These are phyloP conservation scores for Ischnus inquisitorius DNA, from an alignment of 2,888 invertebrate genomes.

Conservation along the genomic window DNA sequence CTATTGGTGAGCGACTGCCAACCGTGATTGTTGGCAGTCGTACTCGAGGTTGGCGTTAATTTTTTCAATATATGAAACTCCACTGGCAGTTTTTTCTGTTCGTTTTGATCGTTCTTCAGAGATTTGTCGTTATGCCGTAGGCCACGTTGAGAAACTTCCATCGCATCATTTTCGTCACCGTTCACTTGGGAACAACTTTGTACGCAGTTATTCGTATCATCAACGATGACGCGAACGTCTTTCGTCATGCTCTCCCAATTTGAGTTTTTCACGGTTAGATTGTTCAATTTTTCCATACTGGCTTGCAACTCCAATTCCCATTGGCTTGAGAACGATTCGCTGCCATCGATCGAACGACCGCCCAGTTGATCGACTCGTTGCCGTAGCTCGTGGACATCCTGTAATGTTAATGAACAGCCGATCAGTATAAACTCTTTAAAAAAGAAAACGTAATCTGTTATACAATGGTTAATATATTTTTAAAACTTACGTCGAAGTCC, in stretches of 20 bases:
- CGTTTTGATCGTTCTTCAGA: constrained; percentile 67
- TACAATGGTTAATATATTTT: neutral
- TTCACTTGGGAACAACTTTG: constrained; percentile 16
- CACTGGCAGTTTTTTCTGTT: constrained; percentile 69
- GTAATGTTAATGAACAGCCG: constrained; percentile 41
- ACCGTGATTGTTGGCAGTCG: constrained; percentile 66
- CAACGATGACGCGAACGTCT: constrained; percentile 28
- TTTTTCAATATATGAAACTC: constrained; percentile 65
- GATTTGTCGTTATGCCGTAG: constrained; percentile 51
- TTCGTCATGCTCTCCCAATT: constrained; percentile 48
- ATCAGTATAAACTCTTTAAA: constrained; percentile 11
- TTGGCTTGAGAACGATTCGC: constrained; percentile 89
- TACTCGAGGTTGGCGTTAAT: constrained; percentile 32
- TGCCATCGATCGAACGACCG: constrained; percentile 91
- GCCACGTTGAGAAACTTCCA: constrained; percentile 41
- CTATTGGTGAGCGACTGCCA: constrained; percentile 78
- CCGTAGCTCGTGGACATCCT: constrained; percentile 88
- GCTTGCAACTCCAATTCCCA: constrained; percentile 93
- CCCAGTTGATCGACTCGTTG: constrained; percentile 91
- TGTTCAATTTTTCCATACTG: constrained; percentile 92
- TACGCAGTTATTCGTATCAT: constrained; percentile 52
- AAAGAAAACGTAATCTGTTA: too few relatives aligned
- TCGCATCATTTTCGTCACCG: constrained; percentile 50
- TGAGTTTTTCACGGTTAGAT: constrained; percentile 80
- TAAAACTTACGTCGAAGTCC: constrained; percentile 80